Evolutionary conservation across 2,797 vertebrate species (phyloP), one percentile per base, ranked within the genome.

Genomic region (Muscicapa striata): DNA sequence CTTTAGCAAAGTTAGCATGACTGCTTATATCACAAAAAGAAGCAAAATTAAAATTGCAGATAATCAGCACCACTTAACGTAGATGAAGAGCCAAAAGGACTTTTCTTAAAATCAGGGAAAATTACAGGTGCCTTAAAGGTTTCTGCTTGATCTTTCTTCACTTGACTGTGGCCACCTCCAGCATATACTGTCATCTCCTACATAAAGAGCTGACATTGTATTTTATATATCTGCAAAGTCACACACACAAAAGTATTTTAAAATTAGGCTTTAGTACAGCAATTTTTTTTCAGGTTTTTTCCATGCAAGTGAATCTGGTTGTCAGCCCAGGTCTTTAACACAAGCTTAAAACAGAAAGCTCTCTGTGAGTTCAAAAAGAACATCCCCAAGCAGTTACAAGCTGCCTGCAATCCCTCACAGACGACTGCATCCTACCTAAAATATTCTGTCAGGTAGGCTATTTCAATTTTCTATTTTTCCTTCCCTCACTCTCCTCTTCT

Each of bases 181-280:
- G 19, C 10, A 10, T 1, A 17, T 14, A 48, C 27, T 32, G 17
- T 22, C 58, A 74, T 45, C 5, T 10, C 8, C n/a, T 61, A n/a
- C 5, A 43, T 12, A 24, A 48, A 3, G 15, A 8, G 32, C 6
- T 38, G 40, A 55, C 4, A 6, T 0, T 20, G 15, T 54, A 48
- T 63, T 75, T 62, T 22, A 51, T 12, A 66, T 12, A 68, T 23
- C n/a, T 57, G 62, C 51, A 81, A 62, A 89, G 59, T 32, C 41
- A 57, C 6, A 43, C 6, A n/a, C 24, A 14, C 1, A 23, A 22
- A 36, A 26, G 20, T 5, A 32, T 8, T 43, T 10, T 8, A 26
- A 49, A 74, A 27, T 10, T 16, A 21, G 48, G n/a, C 43, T 75
- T 34, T 21, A 51, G 22, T 32, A 54, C 9, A 49, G 45, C 3